These are phyloP conservation scores for Stenotaenia linearis DNA, from an alignment of 2,888 invertebrate genomes.

Conservation along the genomic window DNA sequence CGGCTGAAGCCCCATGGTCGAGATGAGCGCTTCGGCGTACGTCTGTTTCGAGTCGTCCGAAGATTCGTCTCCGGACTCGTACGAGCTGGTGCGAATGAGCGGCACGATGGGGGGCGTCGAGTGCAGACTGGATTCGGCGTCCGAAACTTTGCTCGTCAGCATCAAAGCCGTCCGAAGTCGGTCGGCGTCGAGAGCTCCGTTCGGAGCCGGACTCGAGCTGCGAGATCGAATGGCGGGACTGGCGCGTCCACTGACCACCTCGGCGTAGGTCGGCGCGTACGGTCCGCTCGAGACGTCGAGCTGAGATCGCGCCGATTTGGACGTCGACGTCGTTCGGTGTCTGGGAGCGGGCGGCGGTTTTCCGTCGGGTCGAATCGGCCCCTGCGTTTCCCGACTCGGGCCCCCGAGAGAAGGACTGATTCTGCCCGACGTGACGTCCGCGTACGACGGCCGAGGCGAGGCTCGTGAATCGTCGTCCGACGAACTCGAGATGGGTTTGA, in stretches of 20 bases:
- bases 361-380: neutral
- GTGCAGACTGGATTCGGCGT: no score
- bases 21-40: slow-evolving; percentile 4
- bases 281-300: neutral
- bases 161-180: neutral
- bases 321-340: neutral
- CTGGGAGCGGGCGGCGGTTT: neutral
- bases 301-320: neutral
- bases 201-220: neutral
- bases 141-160: no score
- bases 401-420: slow-evolving; percentile 44
- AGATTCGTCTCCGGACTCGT: neutral
- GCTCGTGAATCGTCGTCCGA: neutral
- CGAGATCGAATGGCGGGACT: slow-evolving; percentile 42
- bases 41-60: slow-evolving; percentile 7
- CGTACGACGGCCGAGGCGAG: slow-evolving; percentile 51
- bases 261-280: slow-evolving; percentile 56
- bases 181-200: neutral
- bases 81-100: neutral
- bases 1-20: slow-evolving; percentile 30
- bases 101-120: neutral
- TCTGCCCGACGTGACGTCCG: slow-evolving; percentile 64
- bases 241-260: slow-evolving; percentile 62
- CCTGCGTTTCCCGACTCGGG: neutral
- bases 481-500: neutral